Base-by-base conservation (phyloP, 2,797 vertebrate genomes). In the Hirundo rustica region DNA sequence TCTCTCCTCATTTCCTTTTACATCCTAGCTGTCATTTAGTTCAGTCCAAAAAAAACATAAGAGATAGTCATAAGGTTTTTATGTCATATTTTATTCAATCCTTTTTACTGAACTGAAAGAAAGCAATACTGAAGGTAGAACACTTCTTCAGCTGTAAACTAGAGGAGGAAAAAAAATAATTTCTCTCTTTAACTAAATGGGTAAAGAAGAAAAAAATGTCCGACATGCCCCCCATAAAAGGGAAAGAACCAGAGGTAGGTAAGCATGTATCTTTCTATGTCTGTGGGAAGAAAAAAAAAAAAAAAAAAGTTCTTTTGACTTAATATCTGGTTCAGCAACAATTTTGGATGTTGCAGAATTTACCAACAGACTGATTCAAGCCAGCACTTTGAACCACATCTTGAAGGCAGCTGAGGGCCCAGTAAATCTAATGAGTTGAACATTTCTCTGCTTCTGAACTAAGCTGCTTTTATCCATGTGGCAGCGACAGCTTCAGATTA, bases 131-230 rank as follows among this genome's bases (percentile, higher is more conserved):
- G 32, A 62, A 85, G 21, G 30, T 67, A 74, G 32, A 85, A 51
- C 68, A 68, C 30, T 85, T 93, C 91, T 92, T 97, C 70, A 72
- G 22, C 54, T 96, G 74, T 57, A 95, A 96, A 87, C 16, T 67
- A 45, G 75, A 95, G 83, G 40, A 93, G 64, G 19, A 13, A 40
- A 96, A 97, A 22, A 2, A 1, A 2, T 34, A 79, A n/a, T 75
- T 96, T 95, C 21, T 89, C 19, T 42, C 30, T 73, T 27, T 92
- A 50, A 14, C 1, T 10, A 74, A 83, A 89, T 16, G 10, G 34
- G 78, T 42, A 65, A 44, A 51, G 23, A 65, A 44, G 11, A 51
- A 29, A 50, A 50, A 54, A 25, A 25, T 38, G 30, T 4, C 16
- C 14, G 48, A 22, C 10, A 2, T 4, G 2, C 7, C 20, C 7